Conservation (phyloP, 2,888 invertebrate species). For the Habrosyne pyritoides region DNA sequence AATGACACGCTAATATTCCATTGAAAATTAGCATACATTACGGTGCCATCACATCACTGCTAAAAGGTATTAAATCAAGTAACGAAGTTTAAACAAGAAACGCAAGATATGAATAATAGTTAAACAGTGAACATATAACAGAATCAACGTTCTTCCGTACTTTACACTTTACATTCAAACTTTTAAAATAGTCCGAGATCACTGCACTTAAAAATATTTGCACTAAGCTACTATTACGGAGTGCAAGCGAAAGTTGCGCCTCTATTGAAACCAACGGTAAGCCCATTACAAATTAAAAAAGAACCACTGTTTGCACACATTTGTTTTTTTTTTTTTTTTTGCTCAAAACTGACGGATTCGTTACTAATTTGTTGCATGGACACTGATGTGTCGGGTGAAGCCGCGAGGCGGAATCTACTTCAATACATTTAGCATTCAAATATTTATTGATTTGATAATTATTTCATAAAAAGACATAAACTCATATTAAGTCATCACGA, state of each 20-base stretch:
- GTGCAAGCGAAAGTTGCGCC: background rate
- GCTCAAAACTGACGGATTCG: background rate
- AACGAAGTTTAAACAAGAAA: background rate
- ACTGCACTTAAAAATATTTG: background rate
- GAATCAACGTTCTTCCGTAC: background rate
- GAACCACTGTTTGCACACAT: background rate
- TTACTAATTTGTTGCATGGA: no score
- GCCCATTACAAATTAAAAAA: background rate
- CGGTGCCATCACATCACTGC: constrained; percentile 21
- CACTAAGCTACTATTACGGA: background rate
- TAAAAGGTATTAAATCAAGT: constrained; percentile 10
- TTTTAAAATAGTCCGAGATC: background rate
- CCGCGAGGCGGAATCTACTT: no score
- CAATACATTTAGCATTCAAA: no score
- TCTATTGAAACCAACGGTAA: background rate
- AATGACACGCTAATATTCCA: constrained; percentile 47
- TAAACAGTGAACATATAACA: background rate
- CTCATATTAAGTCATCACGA: no score
- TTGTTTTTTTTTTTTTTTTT: background rate
- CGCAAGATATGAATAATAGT: background rate
- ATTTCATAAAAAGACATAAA: no score
- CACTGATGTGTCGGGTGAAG: no score
- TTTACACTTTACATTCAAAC: background rate
- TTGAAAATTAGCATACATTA: constrained; percentile 51
- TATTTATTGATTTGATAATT: no score